Evolutionary conservation across 2,113 vertebrate species (phyloP).

Genomic region (Cyanoramphus novaezelandiae): DNA sequence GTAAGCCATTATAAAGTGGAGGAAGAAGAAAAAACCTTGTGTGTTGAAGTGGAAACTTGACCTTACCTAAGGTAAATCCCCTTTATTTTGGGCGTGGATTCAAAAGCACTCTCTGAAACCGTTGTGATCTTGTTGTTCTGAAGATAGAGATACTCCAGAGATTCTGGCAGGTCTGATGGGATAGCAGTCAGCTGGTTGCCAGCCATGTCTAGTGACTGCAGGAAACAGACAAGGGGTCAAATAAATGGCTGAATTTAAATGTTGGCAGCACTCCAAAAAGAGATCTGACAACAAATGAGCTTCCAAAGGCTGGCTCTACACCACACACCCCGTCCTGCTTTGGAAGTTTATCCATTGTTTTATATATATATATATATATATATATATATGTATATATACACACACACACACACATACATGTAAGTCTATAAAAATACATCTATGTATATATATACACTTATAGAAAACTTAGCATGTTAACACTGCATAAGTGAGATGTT

Average conservation of each 20-base stretch:
- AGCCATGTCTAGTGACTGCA: slow-evolving; percentile 90
- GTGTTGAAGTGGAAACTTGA: not conserved
- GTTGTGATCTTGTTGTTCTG: slow-evolving; percentile 90
- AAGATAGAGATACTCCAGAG: slow-evolving; percentile 91
- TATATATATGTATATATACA: not conserved
- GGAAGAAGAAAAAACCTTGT: not conserved
- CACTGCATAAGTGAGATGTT: not conserved
- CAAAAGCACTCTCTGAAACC: slow-evolving; percentile 84
- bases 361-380: not conserved
- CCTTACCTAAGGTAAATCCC: slow-evolving; percentile 92
- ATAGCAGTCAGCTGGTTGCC: slow-evolving; percentile 89
- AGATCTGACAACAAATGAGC: not conserved
- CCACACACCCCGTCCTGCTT: rapidly evolving
- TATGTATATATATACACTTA: not conserved
- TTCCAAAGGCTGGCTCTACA: not conserved
- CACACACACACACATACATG: not conserved
- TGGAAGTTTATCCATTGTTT: not conserved
- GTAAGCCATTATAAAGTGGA: not conserved
- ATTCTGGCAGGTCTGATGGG: slow-evolving; percentile 87
- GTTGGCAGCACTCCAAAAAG: not conserved
- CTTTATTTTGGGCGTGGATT: slow-evolving; percentile 92
- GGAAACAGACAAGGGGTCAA: slow-evolving; percentile 3
- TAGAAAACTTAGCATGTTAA: not conserved
- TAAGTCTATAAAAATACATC: not conserved
- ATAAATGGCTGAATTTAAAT: not conserved